Evolutionary conservation across 2,113 vertebrate species (phyloP).

Genomic region (Hylia prasina): DNA sequence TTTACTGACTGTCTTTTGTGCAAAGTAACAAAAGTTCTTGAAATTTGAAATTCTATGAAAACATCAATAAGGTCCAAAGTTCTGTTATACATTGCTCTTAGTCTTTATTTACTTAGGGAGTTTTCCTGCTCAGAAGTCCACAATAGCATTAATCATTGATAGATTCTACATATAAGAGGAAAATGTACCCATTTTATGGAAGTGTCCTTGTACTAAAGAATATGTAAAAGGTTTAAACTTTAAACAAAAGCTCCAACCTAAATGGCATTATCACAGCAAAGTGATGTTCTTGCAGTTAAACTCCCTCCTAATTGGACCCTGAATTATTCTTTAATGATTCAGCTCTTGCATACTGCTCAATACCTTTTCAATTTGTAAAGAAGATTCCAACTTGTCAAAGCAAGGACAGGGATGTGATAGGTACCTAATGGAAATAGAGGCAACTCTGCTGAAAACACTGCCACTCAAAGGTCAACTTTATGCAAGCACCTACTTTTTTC

Average conservation of each 20-base stretch:
- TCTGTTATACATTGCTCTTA: neutral
- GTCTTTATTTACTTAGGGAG: slow-evolving; percentile 28
- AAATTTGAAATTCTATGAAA: neutral
- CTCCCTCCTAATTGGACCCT: neutral
- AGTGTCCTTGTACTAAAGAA: neutral
- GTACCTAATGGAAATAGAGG: neutral
- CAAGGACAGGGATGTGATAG: neutral
- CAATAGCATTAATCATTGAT: slow-evolving; percentile 45
- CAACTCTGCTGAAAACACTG: neutral
- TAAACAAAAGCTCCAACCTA: neutral
- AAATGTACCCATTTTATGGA: neutral
- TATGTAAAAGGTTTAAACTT: neutral
- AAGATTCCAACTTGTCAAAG: neutral
- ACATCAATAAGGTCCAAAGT: neutral
- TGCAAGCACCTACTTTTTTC: neutral
- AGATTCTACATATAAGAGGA: neutral
- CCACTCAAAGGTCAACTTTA: neutral
- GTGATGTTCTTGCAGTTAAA: neutral
- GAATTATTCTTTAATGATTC: neutral
- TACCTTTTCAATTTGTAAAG: neutral
- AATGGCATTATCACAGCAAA: neutral
- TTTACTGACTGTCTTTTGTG: neutral
- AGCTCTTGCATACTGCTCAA: neutral
- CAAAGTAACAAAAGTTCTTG: neutral
- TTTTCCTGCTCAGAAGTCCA: neutral